Percentiles rank a stretch among this genome's conserved stretches.
Evolutionary conservation across 2,888 invertebrate genomes (phyloP).

Genomic region (Abscondita cerata): DNA sequence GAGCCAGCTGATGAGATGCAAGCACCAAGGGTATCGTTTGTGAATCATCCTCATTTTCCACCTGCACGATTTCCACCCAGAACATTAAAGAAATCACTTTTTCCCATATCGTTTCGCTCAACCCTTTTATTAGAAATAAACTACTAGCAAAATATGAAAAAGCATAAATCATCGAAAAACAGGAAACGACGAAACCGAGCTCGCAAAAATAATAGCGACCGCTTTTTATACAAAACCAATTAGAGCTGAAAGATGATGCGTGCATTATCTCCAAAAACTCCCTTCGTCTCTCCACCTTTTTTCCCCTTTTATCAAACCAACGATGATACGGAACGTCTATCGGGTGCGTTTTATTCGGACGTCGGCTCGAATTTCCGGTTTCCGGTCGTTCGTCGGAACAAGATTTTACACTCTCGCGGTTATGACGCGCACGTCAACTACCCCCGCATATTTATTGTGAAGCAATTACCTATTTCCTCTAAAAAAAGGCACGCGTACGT

Average conservation of each 20-base stretch:
- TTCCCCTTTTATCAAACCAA: conserved; percentile 15
- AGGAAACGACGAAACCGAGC: conserved; percentile 44
- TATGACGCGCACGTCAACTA: conserved; percentile 53
- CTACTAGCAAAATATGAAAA: conserved; percentile 12
- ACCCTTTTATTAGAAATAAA: conserved; percentile 4
- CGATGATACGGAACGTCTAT: conserved; percentile 25
- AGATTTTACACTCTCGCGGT: conserved; percentile 59
- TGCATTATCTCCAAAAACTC: conserved; percentile 39
- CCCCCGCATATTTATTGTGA: conserved; percentile 43
- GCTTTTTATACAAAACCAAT: conserved; percentile 51
- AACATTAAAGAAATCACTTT: not conserved
- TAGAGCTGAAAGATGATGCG: conserved; percentile 57
- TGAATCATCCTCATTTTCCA: conserved; percentile 32
- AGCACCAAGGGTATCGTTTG: conserved; percentile 12
- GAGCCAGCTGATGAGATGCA: conserved; percentile 32
- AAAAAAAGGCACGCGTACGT: conserved; percentile 23
- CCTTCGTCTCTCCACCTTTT: conserved; percentile 37
- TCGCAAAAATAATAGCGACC: conserved; percentile 48
- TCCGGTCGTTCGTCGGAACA: conserved; percentile 60
- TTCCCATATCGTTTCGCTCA: conserved; percentile 1
- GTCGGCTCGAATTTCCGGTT: conserved; percentile 59
- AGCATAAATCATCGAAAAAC: conserved; percentile 35
- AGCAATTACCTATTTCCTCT: conserved; percentile 28
- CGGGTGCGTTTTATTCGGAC: conserved; percentile 57
- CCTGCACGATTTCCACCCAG: conserved; percentile 21